Percentiles rank a stretch among this genome's conserved stretches.
Conservation (phyloP, 64 coral and sea anemone species). For the Cladopsammia gracilis region DNA sequence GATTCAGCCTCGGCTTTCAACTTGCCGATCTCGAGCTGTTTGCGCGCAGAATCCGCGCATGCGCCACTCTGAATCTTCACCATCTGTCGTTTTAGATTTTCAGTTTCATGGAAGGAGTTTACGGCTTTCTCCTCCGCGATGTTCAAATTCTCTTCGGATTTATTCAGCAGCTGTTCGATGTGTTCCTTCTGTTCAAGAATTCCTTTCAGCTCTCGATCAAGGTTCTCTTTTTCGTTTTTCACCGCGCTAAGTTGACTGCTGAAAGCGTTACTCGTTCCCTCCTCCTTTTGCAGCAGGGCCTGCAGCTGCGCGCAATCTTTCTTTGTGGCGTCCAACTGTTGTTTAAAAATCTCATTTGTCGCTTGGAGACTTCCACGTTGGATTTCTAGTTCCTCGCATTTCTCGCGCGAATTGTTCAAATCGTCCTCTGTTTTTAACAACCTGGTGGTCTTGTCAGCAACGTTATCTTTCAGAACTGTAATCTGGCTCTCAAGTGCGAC, state of each 20-base stretch:
- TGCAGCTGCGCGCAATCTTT: slow-evolving; percentile 6
- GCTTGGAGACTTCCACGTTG: slow-evolving; percentile 71
- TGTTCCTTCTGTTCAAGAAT: slow-evolving; percentile 48
- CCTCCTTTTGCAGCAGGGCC: neutral
- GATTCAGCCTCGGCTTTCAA: slow-evolving; percentile 73
- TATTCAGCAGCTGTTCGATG: slow-evolving; percentile 9
- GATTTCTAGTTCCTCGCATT: slow-evolving; percentile 69
- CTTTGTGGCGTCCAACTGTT: slow-evolving; percentile 37
- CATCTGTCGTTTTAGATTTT: slow-evolving; percentile 81
- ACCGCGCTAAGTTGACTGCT: neutral
- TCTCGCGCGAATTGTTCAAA: slow-evolving; percentile 24
- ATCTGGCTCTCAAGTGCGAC: neutral
- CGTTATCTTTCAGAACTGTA: slow-evolving; percentile 10
- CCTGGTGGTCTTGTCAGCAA: neutral
- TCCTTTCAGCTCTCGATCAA: slow-evolving; percentile 39
- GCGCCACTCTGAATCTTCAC: slow-evolving; percentile 83
- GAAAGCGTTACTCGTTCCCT: neutral
- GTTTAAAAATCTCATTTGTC: slow-evolving; percentile 68
- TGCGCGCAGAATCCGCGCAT: slow-evolving; percentile 76
- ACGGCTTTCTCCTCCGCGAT: slow-evolving; percentile 59
- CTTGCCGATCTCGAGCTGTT: slow-evolving; percentile 77
- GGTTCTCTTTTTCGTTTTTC: slow-evolving; percentile 53
- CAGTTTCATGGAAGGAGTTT: slow-evolving; percentile 83
- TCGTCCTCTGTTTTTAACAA: slow-evolving; percentile 20
- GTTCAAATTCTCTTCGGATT: slow-evolving; percentile 36